Percentiles rank a stretch among this genome's conserved stretches.
Evolutionary conservation across 35 echinoderm and acorn worm genomes (phyloP).

Genomic region (Amphiura filiformis): DNA sequence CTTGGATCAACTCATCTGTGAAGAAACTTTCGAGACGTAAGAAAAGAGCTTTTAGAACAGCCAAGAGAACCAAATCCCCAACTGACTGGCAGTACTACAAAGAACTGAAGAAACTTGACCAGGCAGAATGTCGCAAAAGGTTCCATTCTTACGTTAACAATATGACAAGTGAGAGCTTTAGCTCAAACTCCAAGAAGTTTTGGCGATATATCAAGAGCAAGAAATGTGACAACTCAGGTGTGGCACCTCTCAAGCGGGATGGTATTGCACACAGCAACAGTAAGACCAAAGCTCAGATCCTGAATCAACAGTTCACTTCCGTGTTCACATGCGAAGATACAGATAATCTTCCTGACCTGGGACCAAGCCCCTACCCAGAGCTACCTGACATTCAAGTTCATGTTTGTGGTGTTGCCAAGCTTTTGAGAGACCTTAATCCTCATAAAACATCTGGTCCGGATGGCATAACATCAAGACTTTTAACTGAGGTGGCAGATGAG

Average conservation of each 20-base stretch:
- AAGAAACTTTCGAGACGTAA: slow-evolving; percentile 15
- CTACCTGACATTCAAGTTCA: neutral
- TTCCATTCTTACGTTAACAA: slow-evolving; percentile 3
- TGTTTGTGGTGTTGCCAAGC: slow-evolving; percentile 3
- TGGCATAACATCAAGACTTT: neutral
- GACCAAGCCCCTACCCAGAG: slow-evolving; percentile 11
- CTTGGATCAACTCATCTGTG: slow-evolving; percentile 11
- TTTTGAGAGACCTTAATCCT: neutral
- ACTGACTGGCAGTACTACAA: neutral
- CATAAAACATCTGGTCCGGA: neutral
- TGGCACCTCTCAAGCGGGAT: neutral
- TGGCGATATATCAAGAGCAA: slow-evolving; percentile 35
- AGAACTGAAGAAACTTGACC: neutral
- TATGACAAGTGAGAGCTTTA: neutral
- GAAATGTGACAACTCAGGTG: slow-evolving; percentile 19
- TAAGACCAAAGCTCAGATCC: slow-evolving; percentile 13
- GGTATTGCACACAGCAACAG: neutral
- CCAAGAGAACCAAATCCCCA: neutral
- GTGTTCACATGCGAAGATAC: slow-evolving; percentile 22
- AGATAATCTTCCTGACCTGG: neutral
- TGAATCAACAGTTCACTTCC: slow-evolving; percentile 35
- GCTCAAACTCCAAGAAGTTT: slow-evolving; percentile 9
- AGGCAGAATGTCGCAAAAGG: neutral
- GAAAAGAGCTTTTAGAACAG: neutral
- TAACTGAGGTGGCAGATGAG: neutral